Conservation (phyloP, 1,140 invertebrate genomes). For the Phortica variegata region DNA sequence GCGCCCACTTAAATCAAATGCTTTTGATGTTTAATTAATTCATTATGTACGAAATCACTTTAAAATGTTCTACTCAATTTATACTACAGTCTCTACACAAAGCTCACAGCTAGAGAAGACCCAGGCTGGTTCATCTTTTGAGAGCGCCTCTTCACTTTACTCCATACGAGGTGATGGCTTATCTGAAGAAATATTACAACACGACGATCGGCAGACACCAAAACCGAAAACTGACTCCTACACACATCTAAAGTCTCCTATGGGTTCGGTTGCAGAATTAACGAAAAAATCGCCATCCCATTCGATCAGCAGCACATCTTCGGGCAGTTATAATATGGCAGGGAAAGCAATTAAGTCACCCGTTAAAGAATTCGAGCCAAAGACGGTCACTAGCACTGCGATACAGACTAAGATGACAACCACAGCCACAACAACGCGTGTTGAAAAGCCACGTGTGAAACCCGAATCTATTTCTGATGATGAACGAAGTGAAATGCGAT, state of each 20-base stretch:
- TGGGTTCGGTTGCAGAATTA: slow-evolving; percentile 35
- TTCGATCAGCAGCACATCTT: slow-evolving; percentile 65
- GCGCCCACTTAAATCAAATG: slow-evolving; percentile 39
- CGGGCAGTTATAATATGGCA: slow-evolving; percentile 66
- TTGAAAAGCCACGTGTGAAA: slow-evolving; percentile 22
- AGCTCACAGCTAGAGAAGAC: slow-evolving; percentile 61
- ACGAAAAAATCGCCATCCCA: slow-evolving; percentile 49
- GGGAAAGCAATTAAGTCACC: slow-evolving; percentile 50
- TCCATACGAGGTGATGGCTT: slow-evolving; percentile 70
- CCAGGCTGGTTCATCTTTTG: slow-evolving; percentile 75
- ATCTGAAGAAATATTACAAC: slow-evolving; percentile 58
- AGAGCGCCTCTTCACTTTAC: slow-evolving; percentile 77
- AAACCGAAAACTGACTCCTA: background rate
- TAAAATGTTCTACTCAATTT: background rate
- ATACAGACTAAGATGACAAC: slow-evolving; percentile 21
- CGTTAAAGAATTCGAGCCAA: slow-evolving; percentile 34
- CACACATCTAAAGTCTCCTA: slow-evolving; percentile 25
- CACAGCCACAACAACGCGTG: background rate
- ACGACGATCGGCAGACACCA: slow-evolving; percentile 28
- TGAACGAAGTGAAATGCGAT: slow-evolving; percentile 67
- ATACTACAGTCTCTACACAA: slow-evolving; percentile 50
- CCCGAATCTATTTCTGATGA: slow-evolving; percentile 65
- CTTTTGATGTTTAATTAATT: slow-evolving; percentile 28
- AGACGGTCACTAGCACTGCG: slow-evolving; percentile 24
- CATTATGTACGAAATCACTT: background rate